These are phyloP conservation scores for Sinonovacula constricta DNA, from an alignment of 1,140 invertebrate species.

Conservation along the genomic window DNA sequence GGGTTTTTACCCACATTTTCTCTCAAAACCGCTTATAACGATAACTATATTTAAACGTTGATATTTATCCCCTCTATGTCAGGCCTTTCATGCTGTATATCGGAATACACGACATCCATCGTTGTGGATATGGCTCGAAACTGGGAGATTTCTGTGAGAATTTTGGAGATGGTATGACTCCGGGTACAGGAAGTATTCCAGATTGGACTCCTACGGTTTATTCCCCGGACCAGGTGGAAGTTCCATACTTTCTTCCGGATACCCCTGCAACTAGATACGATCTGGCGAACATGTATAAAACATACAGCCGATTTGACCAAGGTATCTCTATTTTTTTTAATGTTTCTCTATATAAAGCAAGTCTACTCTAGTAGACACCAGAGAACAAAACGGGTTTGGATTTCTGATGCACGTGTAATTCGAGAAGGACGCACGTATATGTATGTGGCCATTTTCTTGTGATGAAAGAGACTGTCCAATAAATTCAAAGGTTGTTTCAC, in stretches of 20 bases:
- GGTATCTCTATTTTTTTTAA: conserved; percentile 79
- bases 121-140: conserved; percentile 86
- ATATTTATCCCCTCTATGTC: conserved; percentile 59
- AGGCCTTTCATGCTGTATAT: conserved; percentile 92
- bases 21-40: too few species aligned
- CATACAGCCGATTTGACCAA: conserved; percentile 92
- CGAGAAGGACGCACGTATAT: too few species aligned
- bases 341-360: too few species aligned
- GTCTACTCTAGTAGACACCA: too few species aligned
- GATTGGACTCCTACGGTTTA: conserved; percentile 93
- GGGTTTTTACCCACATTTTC: too few species aligned
- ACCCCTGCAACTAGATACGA: conserved; percentile 88
- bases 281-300: conserved; percentile 92
- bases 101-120: conserved; percentile 93
- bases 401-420: too few species aligned
- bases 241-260: conserved; percentile 91
- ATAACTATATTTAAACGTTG: too few species aligned
- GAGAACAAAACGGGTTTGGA: too few species aligned
- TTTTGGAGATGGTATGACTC: conserved; percentile 89
- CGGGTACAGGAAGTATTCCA: conserved; percentile 86
- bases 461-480: too few species aligned
- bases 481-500: too few species aligned
- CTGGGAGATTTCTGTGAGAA: conserved; percentile 93
- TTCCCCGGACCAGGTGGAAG: conserved; percentile 87
- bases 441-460: too few species aligned